phyloP scores from a whole-genome alignment of 2,113 vertebrate species.

The Catharus bicknelli region DNA sequence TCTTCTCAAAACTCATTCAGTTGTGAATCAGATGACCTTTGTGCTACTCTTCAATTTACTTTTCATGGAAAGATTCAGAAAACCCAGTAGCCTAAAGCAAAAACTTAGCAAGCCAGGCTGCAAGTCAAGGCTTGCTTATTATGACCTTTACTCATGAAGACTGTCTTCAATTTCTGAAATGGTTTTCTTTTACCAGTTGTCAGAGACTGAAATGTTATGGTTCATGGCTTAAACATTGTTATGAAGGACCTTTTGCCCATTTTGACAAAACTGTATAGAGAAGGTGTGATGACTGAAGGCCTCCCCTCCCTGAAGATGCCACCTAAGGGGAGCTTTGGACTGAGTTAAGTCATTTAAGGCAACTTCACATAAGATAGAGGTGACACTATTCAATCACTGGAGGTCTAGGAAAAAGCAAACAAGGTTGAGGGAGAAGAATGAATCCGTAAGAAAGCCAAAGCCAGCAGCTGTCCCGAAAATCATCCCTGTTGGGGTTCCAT shows the following conservation, averaged over 20 bases:
- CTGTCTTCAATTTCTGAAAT: neutral
- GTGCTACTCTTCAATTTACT: neutral
- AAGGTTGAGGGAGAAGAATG: neutral
- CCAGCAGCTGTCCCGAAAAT: neutral
- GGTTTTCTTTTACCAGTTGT: neutral
- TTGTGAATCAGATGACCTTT: neutral
- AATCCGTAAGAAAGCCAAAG: neutral
- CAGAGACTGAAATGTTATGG: neutral
- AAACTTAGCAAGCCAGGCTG: neutral
- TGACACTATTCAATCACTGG: neutral
- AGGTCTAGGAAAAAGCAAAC: neutral
- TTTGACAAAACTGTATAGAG: neutral
- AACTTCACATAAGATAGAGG: neutral
- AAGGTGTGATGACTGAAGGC: neutral
- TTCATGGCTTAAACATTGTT: neutral
- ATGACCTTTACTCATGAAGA: neutral
- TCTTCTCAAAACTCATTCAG: neutral
- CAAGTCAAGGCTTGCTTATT: neutral
- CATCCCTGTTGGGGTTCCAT: neutral
- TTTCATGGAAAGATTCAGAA: neutral
- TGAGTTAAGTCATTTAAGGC: neutral
- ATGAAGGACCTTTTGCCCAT: neutral
- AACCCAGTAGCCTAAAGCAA: neutral
- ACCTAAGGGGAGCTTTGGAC: neutral
- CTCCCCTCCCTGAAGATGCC: neutral